Conservation (phyloP, 1,140 invertebrate genomes). For the Sweltsa coloradensis region DNA sequence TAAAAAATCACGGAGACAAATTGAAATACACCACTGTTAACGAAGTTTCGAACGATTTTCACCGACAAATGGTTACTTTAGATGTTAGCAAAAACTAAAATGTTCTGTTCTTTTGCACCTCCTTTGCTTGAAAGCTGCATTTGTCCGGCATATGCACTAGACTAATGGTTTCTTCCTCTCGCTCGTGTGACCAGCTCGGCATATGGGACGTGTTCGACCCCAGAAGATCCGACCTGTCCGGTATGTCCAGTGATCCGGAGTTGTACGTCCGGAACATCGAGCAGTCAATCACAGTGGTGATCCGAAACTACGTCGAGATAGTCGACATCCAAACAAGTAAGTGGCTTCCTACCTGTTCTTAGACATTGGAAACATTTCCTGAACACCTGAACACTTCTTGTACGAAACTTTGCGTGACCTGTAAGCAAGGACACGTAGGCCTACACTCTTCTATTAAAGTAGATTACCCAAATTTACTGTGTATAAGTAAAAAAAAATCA, state of each 20-base stretch:
- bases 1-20: too few relatives aligned
- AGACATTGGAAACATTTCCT: neutral
- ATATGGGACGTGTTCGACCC: conserved; percentile 65
- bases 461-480: too few relatives aligned
- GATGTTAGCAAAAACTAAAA: too few relatives aligned
- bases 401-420: neutral
- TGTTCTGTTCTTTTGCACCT: too few relatives aligned
- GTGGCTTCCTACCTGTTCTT: neutral
- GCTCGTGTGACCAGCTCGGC: conserved; percentile 59
- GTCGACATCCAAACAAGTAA: conserved; percentile 12
- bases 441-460: too few relatives aligned
- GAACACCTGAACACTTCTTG: neutral
- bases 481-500: too few relatives aligned
- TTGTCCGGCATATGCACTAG: conserved; percentile 4
- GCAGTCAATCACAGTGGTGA: conserved; percentile 66
- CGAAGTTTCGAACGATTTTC: too few relatives aligned
- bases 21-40: too few relatives aligned
- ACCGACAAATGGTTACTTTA: too few relatives aligned
- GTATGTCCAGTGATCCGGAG: conserved; percentile 56
- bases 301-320: conserved; percentile 51
- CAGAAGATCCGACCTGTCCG: conserved; percentile 54
- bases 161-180: conserved; percentile 1
- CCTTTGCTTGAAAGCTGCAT: conserved; percentile 6
- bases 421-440: neutral
- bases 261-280: conserved; percentile 69